Percentiles rank a stretch among this genome's conserved stretches.
Conservation (phyloP, 2,888 invertebrate species). For the Dusona sp. region DNA sequence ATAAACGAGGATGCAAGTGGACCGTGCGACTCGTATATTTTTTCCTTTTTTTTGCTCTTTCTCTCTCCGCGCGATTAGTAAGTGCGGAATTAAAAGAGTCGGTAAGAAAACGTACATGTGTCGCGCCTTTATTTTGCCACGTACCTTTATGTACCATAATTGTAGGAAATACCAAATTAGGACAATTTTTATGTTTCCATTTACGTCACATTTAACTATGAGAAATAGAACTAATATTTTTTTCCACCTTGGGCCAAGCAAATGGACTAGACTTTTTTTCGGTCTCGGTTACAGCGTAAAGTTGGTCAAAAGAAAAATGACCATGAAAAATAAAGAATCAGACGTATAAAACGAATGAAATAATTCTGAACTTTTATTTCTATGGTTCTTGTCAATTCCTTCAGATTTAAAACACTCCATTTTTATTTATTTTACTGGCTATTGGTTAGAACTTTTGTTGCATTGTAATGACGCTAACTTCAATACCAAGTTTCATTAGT, state of each 20-base stretch:
- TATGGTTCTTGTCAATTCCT: not conserved
- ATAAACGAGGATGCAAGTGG: slow-evolving; percentile 58
- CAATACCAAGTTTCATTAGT: too few species aligned
- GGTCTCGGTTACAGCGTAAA: not conserved
- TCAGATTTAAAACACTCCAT: not conserved
- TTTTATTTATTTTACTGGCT: too few species aligned
- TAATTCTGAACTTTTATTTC: not conserved
- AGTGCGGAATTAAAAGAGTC: not conserved
- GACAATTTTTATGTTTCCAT: not conserved
- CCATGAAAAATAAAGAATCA: not conserved
- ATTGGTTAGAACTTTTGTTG: too few species aligned
- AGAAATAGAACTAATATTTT: not conserved
- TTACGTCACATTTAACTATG: slow-evolving; percentile 1
- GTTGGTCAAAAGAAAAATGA: not conserved
- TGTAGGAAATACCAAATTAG: slow-evolving; percentile 13
- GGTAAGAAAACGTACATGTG: slow-evolving; percentile 1
- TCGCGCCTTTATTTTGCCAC: not conserved
- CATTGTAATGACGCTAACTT: too few species aligned
- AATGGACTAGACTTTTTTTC: not conserved
- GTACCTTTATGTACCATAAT: not conserved
- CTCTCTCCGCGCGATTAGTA: slow-evolving; percentile 9
- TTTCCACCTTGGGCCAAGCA: not conserved
- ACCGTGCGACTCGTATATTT: slow-evolving; percentile 34
- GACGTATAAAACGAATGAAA: not conserved
- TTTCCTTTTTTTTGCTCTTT: not conserved